Conservation (phyloP, 92 coral and sea anemone species). For the Phenganax subtilis region DNA sequence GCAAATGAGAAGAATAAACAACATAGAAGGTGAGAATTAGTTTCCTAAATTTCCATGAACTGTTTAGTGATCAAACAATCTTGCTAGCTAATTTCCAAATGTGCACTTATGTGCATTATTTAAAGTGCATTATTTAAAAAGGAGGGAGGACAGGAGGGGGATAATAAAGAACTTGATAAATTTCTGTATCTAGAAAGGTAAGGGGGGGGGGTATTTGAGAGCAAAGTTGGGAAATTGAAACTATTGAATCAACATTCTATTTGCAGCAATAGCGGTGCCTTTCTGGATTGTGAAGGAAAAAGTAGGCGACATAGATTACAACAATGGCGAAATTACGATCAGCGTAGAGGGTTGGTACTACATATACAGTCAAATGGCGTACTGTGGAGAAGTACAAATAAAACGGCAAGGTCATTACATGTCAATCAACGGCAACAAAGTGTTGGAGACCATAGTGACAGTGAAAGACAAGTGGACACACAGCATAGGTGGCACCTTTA, state of each 20-base stretch:
- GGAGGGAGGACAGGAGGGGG: too few relatives aligned
- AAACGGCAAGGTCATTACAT: neutral
- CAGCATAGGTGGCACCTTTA: conserved; percentile 51
- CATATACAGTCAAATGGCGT: conserved; percentile 80
- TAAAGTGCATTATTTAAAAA: neutral
- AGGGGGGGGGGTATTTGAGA: too few relatives aligned
- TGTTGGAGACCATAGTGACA: conserved; percentile 46
- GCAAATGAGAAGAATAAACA: neutral
- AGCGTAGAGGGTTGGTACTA: conserved; percentile 61
- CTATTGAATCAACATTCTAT: neutral
- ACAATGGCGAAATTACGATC: conserved; percentile 51
- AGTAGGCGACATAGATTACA: conserved; percentile 69
- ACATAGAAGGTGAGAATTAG: conserved; percentile 15
- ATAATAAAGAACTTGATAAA: too few relatives aligned
- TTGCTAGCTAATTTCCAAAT: too few relatives aligned
- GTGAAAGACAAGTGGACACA: conserved; percentile 49
- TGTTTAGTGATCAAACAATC: neutral
- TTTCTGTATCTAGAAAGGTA: too few relatives aligned
- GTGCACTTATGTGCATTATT: neutral
- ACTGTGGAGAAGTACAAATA: conserved; percentile 21
- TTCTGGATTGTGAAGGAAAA: conserved; percentile 56
- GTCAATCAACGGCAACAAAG: conserved; percentile 43
- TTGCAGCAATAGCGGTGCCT: conserved; percentile 23
- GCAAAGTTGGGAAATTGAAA: too few relatives aligned
- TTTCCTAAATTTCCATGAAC: neutral